Conservation (phyloP, 2,797 vertebrate species). For the Brachymystax lenok region DNA sequence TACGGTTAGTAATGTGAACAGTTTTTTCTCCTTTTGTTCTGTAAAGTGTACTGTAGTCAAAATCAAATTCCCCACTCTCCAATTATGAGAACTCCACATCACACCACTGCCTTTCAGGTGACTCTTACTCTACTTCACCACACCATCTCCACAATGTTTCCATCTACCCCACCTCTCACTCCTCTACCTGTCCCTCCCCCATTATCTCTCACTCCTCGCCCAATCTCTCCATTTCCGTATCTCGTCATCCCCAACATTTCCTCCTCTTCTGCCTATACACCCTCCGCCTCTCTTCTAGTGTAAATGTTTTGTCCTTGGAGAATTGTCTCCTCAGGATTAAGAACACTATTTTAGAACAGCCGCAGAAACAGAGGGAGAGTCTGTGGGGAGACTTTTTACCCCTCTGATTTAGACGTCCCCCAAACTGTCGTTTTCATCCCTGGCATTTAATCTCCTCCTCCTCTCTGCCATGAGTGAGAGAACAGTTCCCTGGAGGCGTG, state of each 20-base stretch:
- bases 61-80: slow-evolving; percentile 40
- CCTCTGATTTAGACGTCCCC: slow-evolving; percentile 27
- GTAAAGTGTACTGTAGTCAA: slow-evolving; percentile 27
- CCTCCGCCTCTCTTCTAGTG: slow-evolving; percentile 44
- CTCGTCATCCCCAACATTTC: no score
- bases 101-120: slow-evolving; percentile 35
- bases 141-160: neutral
- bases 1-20: neutral
- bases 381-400: slow-evolving; percentile 41
- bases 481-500: slow-evolving; percentile 28
- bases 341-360: neutral
- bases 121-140: slow-evolving; percentile 21
- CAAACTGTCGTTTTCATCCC: slow-evolving; percentile 24
- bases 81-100: slow-evolving; percentile 48
- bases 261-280: no score
- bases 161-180: neutral
- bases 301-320: slow-evolving; percentile 66
- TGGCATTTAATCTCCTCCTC: slow-evolving; percentile 40
- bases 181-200: neutral
- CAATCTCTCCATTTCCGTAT: slow-evolving; percentile 1
- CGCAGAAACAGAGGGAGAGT: slow-evolving; percentile 39
- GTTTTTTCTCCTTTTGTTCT: slow-evolving; percentile 17
- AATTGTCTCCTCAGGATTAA: neutral
- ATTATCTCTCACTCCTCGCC: slow-evolving; percentile 1
- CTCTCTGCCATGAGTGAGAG: slow-evolving; percentile 25